Evolutionary conservation across 2,888 invertebrate species (phyloP).

Genomic region (Herminia tarsipennalis): DNA sequence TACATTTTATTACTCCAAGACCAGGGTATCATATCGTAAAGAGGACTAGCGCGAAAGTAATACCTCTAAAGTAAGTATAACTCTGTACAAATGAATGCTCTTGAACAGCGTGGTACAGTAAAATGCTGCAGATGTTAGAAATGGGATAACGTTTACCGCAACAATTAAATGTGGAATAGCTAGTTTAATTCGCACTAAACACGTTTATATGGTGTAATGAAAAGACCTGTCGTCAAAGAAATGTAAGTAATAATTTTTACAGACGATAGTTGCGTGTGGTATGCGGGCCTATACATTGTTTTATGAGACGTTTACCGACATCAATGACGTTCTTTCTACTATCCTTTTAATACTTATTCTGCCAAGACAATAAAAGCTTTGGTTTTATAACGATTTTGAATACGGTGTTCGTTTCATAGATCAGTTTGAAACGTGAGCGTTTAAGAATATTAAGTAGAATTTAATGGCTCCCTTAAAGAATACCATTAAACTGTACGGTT

Average conservation of each 20-base stretch:
- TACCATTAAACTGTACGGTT: constrained; percentile 33
- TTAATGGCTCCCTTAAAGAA: constrained; percentile 33
- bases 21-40: too few species aligned
- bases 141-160: constrained; percentile 15
- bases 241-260: constrained; percentile 51
- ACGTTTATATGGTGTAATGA: constrained; percentile 12
- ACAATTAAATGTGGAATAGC: constrained; percentile 23
- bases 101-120: too few species aligned
- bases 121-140: constrained; percentile 11
- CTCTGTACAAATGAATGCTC: too few species aligned
- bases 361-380: constrained; percentile 29
- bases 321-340: constrained; percentile 33
- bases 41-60: too few species aligned
- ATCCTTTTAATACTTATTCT: constrained; percentile 30
- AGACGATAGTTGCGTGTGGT: constrained; percentile 44
- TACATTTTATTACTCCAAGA: too few species aligned
- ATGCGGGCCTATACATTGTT: constrained; percentile 55
- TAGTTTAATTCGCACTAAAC: constrained; percentile 21
- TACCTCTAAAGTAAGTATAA: too few species aligned
- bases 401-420: constrained; percentile 18
- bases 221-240: constrained; percentile 28
- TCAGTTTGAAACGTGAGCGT: constrained; percentile 5
- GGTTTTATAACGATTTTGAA: constrained; percentile 37
- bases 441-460: constrained; percentile 17
- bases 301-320: constrained; percentile 50